These are phyloP conservation scores for Argyrosomus regius DNA, from an alignment of 2,797 vertebrate genomes.

Conservation along the genomic window DNA sequence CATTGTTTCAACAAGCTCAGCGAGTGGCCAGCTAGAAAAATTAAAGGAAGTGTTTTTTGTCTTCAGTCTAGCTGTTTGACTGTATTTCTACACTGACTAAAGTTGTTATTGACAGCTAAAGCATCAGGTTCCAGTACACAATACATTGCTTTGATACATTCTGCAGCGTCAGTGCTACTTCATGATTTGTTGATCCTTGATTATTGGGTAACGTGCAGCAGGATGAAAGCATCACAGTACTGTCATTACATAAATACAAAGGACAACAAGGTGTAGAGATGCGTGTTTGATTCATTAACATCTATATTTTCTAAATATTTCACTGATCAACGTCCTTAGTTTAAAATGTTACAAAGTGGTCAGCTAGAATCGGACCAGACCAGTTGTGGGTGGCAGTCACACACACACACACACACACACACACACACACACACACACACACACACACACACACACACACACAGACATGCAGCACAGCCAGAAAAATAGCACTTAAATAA, in stretches of 20 bases:
- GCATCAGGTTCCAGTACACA: neutral
- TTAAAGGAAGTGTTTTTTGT: neutral
- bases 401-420: conserved; percentile 12
- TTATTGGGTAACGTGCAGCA: neutral
- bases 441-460: conserved; percentile 1
- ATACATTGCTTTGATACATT: neutral
- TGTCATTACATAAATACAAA: neutral
- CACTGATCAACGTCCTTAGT: neutral
- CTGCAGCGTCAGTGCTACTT: neutral
- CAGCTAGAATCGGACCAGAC: neutral
- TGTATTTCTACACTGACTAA: neutral
- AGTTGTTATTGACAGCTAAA: neutral
- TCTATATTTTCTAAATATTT: neutral
- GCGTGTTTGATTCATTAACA: conserved; percentile 9
- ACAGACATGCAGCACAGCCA: conserved; percentile 16
- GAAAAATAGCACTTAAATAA: conserved; percentile 24
- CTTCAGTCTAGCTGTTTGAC: neutral
- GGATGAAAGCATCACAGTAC: neutral
- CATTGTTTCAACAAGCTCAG: neutral
- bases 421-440: neutral
- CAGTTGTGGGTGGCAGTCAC: conserved; percentile 2
- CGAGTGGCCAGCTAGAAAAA: neutral
- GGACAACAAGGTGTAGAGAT: neutral
- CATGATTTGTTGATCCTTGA: neutral
- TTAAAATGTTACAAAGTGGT: conserved; percentile 8